Evolutionary conservation across 2,888 invertebrate species (phyloP).

Genomic region (Thelaira solivaga): DNA sequence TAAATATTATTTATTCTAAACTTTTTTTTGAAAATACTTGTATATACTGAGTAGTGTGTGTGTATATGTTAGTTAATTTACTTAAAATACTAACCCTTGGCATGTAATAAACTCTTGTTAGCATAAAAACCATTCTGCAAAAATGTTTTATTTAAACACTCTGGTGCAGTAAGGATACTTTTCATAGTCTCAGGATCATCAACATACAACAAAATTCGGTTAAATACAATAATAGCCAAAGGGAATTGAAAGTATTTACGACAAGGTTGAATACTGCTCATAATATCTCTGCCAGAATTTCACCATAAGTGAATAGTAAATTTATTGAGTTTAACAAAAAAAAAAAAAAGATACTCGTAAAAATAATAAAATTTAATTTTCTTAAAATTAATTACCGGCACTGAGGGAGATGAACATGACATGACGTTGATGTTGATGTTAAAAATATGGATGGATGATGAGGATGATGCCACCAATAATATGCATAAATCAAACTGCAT

Average conservation of each 20-base stretch:
- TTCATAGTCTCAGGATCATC: conserved; percentile 74
- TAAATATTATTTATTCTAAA: too few species aligned
- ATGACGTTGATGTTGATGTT: background rate
- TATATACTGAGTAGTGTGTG: background rate
- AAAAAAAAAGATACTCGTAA: background rate
- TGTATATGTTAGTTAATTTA: background rate
- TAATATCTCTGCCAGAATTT: conserved; percentile 65
- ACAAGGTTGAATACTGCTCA: conserved; percentile 68
- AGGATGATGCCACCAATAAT: background rate
- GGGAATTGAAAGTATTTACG: conserved; percentile 70
- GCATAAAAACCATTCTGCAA: conserved; percentile 75
- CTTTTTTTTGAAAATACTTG: too few species aligned
- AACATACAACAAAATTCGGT: conserved; percentile 70
- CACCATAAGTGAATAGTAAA: background rate
- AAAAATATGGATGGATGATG: background rate
- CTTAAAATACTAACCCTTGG: conserved; percentile 67
- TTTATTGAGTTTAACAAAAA: background rate
- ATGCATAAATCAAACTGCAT: background rate
- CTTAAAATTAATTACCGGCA: background rate
- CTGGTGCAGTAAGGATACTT: conserved; percentile 72
- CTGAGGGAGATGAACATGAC: background rate
- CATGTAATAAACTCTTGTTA: conserved; percentile 72
- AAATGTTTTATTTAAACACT: conserved; percentile 73
- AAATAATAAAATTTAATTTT: background rate
- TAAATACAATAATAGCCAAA: conserved; percentile 70